Evolutionary conservation across 2,797 vertebrate genomes (phyloP).

Genomic region (Avahi laniger): DNA sequence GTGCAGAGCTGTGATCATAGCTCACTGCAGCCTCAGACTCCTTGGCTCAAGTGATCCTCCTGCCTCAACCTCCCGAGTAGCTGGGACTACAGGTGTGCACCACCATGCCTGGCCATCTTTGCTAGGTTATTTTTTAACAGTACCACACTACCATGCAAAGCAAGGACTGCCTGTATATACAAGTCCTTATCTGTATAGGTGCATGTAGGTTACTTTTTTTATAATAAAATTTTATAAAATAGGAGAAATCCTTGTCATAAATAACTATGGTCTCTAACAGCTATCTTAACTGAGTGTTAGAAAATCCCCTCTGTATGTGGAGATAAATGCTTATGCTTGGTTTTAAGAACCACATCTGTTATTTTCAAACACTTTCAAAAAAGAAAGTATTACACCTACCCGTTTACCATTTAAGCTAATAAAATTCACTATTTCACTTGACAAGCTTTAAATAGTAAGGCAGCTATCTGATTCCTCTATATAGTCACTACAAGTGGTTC

Average conservation of each 20-base stretch:
- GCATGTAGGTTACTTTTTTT: neutral
- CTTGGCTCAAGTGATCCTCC: neutral
- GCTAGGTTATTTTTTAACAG: neutral
- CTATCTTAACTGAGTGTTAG: neutral
- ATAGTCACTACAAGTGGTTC: neutral
- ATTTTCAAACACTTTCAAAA: neutral
- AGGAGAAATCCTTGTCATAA: neutral
- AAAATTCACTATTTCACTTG: neutral
- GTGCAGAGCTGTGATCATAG: neutral
- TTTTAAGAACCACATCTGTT: neutral
- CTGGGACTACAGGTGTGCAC: neutral
- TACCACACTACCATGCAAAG: neutral
- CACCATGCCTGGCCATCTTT: neutral
- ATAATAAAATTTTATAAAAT: neutral
- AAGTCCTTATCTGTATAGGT: neutral
- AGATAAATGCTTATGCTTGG: neutral
- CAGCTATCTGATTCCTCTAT: neutral
- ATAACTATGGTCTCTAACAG: neutral
- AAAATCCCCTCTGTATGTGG: neutral
- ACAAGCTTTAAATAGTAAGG: neutral
- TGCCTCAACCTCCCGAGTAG: neutral
- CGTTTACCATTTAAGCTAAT: neutral
- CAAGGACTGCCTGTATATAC: neutral
- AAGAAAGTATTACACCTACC: neutral
- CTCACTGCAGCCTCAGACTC: neutral